phyloP scores from a whole-genome alignment of 2,888 invertebrate genomes.

The Polymixis flavicincta region DNA sequence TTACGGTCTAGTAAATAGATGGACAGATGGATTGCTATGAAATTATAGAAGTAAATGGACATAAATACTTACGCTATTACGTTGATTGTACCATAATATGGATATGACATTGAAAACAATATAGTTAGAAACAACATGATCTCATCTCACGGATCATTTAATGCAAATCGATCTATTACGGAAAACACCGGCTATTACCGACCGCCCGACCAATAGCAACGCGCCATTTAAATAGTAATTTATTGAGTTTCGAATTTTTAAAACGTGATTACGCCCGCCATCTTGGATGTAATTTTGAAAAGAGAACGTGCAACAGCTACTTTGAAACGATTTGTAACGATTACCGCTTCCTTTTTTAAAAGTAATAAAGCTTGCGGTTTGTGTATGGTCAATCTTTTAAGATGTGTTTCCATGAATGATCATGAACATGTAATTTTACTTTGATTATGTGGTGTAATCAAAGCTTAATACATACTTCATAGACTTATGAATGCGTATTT shows the following conservation, averaged over 20 bases:
- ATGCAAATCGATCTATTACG: constrained; percentile 89
- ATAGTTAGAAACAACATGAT: constrained; percentile 81
- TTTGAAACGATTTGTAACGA: constrained; percentile 74
- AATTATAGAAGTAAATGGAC: constrained; percentile 74
- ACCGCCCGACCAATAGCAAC: constrained; percentile 79
- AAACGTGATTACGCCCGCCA: constrained; percentile 82
- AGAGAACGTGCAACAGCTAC: constrained; percentile 81
- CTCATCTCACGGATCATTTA: constrained; percentile 88
- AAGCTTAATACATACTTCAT: constrained; percentile 68
- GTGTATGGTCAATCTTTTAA: constrained; percentile 70
- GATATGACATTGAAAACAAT: constrained; percentile 79
- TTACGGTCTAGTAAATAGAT: constrained; percentile 60
- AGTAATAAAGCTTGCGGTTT: constrained; percentile 70
- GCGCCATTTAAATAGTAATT: constrained; percentile 84
- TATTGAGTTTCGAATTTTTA: constrained; percentile 87
- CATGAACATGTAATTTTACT: constrained; percentile 76
- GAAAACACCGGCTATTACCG: constrained; percentile 81
- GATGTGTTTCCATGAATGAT: constrained; percentile 68
- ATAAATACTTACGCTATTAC: constrained; percentile 74
- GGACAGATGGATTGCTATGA: constrained; percentile 57
- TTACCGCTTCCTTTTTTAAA: constrained; percentile 78
- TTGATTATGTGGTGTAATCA: constrained; percentile 76
- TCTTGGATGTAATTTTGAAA: constrained; percentile 85
- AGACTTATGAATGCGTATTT: constrained; percentile 67
- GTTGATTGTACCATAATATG: constrained; percentile 69